These are phyloP conservation scores for Colius striatus DNA, from an alignment of 2,113 vertebrate genomes.

Conservation along the genomic window DNA sequence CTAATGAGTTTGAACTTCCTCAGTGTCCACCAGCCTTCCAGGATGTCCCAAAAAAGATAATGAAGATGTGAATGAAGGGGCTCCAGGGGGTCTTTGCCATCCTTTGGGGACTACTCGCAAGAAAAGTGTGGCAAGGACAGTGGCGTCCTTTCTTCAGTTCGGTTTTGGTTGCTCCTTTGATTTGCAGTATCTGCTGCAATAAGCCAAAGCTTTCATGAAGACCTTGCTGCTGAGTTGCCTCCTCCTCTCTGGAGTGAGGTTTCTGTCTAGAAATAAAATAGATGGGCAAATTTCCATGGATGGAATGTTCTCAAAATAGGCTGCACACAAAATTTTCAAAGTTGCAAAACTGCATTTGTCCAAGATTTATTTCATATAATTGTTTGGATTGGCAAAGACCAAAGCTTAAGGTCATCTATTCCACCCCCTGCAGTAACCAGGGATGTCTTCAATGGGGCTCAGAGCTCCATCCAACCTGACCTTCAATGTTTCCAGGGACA, in stretches of 20 bases:
- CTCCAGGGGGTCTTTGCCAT: neutral
- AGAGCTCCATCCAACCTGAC: no score
- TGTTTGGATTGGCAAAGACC: no score
- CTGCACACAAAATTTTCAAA: neutral
- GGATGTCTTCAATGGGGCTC: no score
- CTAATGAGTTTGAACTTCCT: neutral
- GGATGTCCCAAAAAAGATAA: neutral
- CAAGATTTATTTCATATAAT: neutral
- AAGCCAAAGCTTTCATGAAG: neutral
- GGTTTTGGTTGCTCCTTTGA: neutral
- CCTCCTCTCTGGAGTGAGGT: neutral
- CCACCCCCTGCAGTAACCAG: no score
- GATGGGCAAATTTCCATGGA: neutral
- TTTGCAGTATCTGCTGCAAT: neutral
- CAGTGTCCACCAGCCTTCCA: neutral
- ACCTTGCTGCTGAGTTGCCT: neutral
- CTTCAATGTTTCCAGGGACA: no score
- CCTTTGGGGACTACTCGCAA: neutral
- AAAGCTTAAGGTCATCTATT: no score
- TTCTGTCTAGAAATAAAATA: neutral
- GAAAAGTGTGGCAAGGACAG: neutral
- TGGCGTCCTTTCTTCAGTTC: neutral
- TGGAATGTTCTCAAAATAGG: neutral
- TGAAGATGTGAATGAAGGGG: neutral
- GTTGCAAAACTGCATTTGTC: neutral